phyloP scores from a whole-genome alignment of 2,888 invertebrate genomes.

The Ctenicera cuprea region DNA sequence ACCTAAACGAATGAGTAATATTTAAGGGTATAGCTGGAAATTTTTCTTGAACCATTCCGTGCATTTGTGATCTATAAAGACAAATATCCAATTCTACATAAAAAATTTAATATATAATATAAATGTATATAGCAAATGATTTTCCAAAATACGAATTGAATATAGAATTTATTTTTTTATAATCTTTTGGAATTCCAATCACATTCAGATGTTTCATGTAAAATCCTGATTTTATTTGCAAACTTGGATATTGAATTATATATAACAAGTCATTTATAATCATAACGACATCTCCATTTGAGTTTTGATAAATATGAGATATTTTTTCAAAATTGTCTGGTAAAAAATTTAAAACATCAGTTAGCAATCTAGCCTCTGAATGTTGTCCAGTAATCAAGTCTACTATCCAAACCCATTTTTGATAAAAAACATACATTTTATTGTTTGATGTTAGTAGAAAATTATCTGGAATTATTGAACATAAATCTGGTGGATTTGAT shows the following conservation, averaged over 20 bases:
- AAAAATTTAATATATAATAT: no score
- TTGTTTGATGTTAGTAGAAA: neutral
- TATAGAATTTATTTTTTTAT: slow-evolving; percentile 5
- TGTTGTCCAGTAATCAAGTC: neutral
- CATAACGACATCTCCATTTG: slow-evolving; percentile 1
- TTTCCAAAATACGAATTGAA: slow-evolving; percentile 5
- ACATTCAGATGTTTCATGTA: slow-evolving; percentile 5
- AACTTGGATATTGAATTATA: slow-evolving; percentile 2
- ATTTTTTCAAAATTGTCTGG: slow-evolving; percentile 5
- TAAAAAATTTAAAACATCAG: neutral
- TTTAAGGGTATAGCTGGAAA: slow-evolving; percentile 2
- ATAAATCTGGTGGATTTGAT: neutral
- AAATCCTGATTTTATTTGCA: slow-evolving; percentile 3
- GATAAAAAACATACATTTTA: slow-evolving; percentile 1
- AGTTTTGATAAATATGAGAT: slow-evolving; percentile 3
- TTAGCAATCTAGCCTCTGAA: neutral
- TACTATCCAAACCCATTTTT: slow-evolving; percentile 2
- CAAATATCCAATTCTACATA: slow-evolving; percentile 3
- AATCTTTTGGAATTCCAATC: slow-evolving; percentile 2
- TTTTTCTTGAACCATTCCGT: slow-evolving; percentile 5
- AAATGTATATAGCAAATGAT: neutral
- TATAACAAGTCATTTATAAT: slow-evolving; percentile 5
- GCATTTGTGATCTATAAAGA: slow-evolving; percentile 2
- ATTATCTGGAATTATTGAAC: slow-evolving; percentile 3
- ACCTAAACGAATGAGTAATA: slow-evolving; percentile 5